Evolutionary conservation across 2,888 invertebrate genomes (phyloP), one percentile per base, ranked within the genome.

Genomic region (Chouioia cunea): DNA sequence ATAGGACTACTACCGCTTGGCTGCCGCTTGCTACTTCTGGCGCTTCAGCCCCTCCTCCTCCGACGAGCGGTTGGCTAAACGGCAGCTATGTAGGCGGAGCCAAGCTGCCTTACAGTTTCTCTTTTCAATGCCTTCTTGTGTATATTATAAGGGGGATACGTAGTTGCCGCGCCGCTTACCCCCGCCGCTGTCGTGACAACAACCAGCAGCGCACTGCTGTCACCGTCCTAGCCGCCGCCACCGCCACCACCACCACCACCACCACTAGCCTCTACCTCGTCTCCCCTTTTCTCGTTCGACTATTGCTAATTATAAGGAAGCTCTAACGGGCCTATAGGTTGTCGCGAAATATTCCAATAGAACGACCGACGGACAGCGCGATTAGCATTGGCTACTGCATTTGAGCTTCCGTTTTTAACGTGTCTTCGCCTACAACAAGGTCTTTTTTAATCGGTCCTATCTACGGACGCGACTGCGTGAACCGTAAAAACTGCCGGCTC

Each of bases 1-100:
- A n/a, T n/a, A n/a, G n/a, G n/a, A n/a, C n/a, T n/a, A n/a, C n/a
- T n/a, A n/a, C n/a, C n/a, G n/a, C n/a, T 50, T 50, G 16, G 15
- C 27, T 15, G 57, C 23, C 48, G 27, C 46, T 18, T 16, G 63
- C n/a, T 48, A 46, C 16, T 47, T 59, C 60, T 14, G 46, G 22
- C 46, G 14, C 44, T 44, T 14, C 47, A 48, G 63, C 70, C 60
- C 70, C 70, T 66, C 66, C 70, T 66, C 50, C 56, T 16, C 20
- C 20, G 2, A 58, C 56, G 48, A 15, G 46, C 64, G 64, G 59
- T 64, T 67, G 66, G 59, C 59, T 63, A 52, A 20, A 8, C 59
- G 36, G 44, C 47, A 47, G 56, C 46, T 23, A 4, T 16, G 12
- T 4, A 48, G 73, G 69, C 73, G 73, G 69, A 52, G 73, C 72